Percentiles rank a stretch among this genome's conserved stretches.
Evolutionary conservation across 2,888 invertebrate genomes (phyloP).

Genomic region (Esperia sulphurella): DNA sequence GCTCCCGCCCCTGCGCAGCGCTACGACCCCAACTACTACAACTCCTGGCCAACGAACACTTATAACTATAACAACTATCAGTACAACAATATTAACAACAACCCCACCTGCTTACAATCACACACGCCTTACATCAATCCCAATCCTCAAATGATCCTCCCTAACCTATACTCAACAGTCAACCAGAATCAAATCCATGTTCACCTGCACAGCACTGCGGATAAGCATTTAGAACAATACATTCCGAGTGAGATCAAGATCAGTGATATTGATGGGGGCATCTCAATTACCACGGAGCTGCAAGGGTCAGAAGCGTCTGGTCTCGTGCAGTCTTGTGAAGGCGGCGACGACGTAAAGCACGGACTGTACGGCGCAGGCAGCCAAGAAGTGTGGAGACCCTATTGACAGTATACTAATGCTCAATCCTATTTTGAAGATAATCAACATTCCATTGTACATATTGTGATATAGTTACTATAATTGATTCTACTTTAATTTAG

Average conservation of each 20-base stretch:
- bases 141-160: conserved; percentile 85
- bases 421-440: conserved; percentile 23
- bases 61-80: conserved; percentile 85
- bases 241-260: conserved; percentile 80
- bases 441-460: conserved; percentile 65
- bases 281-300: conserved; percentile 74
- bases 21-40: conserved; percentile 79
- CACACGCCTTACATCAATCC: conserved; percentile 82
- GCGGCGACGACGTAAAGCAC: conserved; percentile 75
- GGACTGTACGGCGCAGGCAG: conserved; percentile 55
- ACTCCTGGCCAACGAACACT: conserved; percentile 81
- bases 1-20: conserved; percentile 51
- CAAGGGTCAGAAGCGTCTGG: conserved; percentile 71
- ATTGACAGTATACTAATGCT: conserved; percentile 72
- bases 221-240: conserved; percentile 83
- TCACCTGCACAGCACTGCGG: conserved; percentile 84
- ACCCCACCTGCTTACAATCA: conserved; percentile 68
- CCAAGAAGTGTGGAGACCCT: conserved; percentile 87
- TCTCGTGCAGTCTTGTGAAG: conserved; percentile 73
- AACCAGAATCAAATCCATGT: conserved; percentile 93
- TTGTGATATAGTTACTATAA: conserved; percentile 63
- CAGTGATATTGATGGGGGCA: conserved; percentile 78
- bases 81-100: conserved; percentile 82
- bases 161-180: conserved; percentile 89
- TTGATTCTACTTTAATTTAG: conserved; percentile 20